These are phyloP conservation scores for Polydrusus cervinus DNA, from an alignment of 2,888 invertebrate species.

Conservation along the genomic window DNA sequence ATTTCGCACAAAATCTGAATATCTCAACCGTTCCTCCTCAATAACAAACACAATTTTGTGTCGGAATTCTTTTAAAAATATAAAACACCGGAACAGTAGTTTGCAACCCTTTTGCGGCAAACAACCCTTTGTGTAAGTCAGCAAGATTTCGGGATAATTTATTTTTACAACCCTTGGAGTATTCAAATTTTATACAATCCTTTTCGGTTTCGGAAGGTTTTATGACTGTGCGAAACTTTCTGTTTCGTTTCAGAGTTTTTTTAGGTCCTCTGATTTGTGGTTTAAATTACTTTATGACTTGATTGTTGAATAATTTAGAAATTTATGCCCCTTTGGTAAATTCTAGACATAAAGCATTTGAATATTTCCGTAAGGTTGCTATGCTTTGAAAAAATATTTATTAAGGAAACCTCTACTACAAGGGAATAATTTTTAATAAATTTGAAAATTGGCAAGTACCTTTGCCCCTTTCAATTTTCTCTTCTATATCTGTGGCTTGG, in stretches of 20 bases:
- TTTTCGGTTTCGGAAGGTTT: conserved; percentile 28
- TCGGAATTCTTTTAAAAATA: conserved; percentile 16
- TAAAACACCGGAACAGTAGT: conserved; percentile 60
- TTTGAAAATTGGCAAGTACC: too few relatives aligned
- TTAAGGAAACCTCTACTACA: too few relatives aligned
- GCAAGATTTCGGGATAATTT: conserved; percentile 35
- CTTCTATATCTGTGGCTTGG: too few relatives aligned
- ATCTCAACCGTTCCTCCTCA: too few relatives aligned
- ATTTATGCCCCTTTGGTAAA: conserved; percentile 7
- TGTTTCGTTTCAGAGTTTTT: conserved; percentile 41
- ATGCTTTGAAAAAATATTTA: not conserved
- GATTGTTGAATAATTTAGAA: not conserved
- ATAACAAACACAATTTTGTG: conserved; percentile 14
- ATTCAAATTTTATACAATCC: conserved; percentile 44
- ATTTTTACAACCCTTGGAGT: conserved; percentile 47
- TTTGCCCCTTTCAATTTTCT: too few relatives aligned
- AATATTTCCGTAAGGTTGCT: not conserved
- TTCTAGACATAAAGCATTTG: not conserved
- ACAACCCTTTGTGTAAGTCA: conserved; percentile 57
- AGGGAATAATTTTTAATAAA: too few relatives aligned
- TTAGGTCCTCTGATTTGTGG: conserved; percentile 40
- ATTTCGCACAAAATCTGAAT: not conserved
- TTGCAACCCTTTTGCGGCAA: conserved; percentile 61
- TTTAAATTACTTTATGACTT: conserved; percentile 23
- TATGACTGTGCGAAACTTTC: conserved; percentile 51